phyloP scores from a whole-genome alignment of 2,797 vertebrate genomes.

The Rhodeus uyekii region DNA sequence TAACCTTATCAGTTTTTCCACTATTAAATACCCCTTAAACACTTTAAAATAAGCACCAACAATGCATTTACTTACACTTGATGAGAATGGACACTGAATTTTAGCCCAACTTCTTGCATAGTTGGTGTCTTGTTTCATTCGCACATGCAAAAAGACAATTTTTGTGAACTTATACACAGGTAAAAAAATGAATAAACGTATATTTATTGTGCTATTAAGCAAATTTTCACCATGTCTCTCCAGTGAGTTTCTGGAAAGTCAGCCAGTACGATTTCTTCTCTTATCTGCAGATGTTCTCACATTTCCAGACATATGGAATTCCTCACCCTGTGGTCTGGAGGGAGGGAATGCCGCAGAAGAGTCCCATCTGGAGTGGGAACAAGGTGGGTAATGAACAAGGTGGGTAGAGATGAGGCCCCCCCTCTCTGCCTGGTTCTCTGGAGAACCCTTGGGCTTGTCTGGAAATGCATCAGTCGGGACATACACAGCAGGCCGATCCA shows the following conservation, averaged over 20 bases:
- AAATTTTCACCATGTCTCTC: not conserved
- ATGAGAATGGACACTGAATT: no score
- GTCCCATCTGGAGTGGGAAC: conserved; percentile 53
- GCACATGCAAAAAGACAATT: not conserved
- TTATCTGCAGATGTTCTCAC: conserved; percentile 64
- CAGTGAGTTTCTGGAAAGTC: conserved; percentile 38
- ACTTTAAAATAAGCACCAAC: no score
- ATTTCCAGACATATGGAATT: conserved; percentile 64
- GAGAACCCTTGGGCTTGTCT: conserved; percentile 31
- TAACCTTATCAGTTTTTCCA: no score
- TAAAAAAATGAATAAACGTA: not conserved
- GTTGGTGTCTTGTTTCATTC: no score
- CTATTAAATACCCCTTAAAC: no score
- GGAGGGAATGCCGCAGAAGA: conserved; percentile 51
- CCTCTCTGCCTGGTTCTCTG: conserved; percentile 27
- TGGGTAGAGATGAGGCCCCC: conserved; percentile 19
- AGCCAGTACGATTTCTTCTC: conserved; percentile 45
- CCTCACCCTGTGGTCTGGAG: conserved; percentile 50
- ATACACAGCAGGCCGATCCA: conserved; percentile 21
- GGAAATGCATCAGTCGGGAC: conserved; percentile 39
- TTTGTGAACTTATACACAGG: not conserved
- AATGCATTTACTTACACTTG: no score
- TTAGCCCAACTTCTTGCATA: no score
- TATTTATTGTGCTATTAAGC: not conserved
- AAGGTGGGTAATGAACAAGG: conserved; percentile 40